phyloP scores from a whole-genome alignment of 2,797 vertebrate species.

The Danio choprae region DNA sequence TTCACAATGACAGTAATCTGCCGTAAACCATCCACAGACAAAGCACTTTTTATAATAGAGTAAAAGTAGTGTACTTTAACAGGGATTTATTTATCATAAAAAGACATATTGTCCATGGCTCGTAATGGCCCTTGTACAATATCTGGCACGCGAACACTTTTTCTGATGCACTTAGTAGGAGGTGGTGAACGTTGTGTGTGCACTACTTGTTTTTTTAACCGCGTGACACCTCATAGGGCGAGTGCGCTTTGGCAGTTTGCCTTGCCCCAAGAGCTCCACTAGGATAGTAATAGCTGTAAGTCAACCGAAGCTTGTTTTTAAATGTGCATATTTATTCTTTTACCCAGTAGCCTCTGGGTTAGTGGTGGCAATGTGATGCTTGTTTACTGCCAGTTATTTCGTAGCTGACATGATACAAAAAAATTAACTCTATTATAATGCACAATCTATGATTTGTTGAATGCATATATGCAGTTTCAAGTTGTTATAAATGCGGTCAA shows the following conservation, averaged over 20 bases:
- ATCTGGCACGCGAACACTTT: slow-evolving; percentile 71
- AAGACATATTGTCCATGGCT: slow-evolving; percentile 65
- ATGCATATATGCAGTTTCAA: background rate
- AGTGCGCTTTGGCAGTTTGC: slow-evolving; percentile 77
- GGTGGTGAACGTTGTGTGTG: slow-evolving; percentile 75
- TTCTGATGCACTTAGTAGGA: slow-evolving; percentile 78
- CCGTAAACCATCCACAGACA: slow-evolving; percentile 12
- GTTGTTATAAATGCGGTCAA: slow-evolving; percentile 23
- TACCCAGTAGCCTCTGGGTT: slow-evolving; percentile 74
- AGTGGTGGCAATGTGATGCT: slow-evolving; percentile 67
- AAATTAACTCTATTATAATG: slow-evolving; percentile 20
- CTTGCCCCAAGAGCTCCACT: slow-evolving; percentile 69
- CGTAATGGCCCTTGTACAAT: slow-evolving; percentile 67
- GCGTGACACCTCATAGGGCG: slow-evolving; percentile 74
- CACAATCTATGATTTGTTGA: background rate
- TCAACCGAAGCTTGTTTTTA: slow-evolving; percentile 75
- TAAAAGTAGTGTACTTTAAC: slow-evolving; percentile 75
- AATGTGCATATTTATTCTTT: slow-evolving; percentile 75
- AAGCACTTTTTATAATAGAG: slow-evolving; percentile 53
- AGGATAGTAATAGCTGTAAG: slow-evolving; percentile 72
- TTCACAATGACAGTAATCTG: slow-evolving; percentile 58
- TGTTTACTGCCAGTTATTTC: slow-evolving; percentile 65
- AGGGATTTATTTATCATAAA: slow-evolving; percentile 75
- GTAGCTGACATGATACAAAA: slow-evolving; percentile 31
- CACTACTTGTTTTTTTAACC: slow-evolving; percentile 73